Evolutionary conservation across 2,113 vertebrate species (phyloP).

Genomic region (Paramisgurnus dabryanus): DNA sequence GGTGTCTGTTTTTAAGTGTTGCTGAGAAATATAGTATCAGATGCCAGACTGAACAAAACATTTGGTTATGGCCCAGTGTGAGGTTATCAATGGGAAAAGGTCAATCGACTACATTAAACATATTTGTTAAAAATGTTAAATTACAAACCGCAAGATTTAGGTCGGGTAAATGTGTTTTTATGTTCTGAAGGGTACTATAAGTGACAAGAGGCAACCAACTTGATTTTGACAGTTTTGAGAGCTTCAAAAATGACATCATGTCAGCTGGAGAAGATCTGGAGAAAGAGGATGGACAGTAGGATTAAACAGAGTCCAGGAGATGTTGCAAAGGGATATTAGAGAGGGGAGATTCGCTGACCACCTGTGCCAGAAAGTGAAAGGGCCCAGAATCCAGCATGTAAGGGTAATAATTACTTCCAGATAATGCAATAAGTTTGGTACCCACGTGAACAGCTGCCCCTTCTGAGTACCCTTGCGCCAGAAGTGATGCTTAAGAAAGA

Average conservation of each 20-base stretch:
- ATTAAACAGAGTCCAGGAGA: not conserved
- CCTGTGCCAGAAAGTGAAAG: not conserved
- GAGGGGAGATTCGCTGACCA: not conserved
- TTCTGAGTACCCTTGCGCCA: not conserved
- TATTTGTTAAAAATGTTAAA: too few species aligned
- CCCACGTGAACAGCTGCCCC: not conserved
- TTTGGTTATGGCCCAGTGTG: not conserved
- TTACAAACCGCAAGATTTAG: too few species aligned
- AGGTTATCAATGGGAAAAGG: not conserved
- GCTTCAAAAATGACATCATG: not conserved
- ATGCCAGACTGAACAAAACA: not conserved
- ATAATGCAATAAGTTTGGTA: not conserved
- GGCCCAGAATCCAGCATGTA: not conserved
- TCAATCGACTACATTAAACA: not conserved
- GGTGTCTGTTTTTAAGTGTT: not conserved
- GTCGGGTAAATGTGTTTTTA: too few species aligned
- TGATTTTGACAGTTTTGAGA: too few species aligned
- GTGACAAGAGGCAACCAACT: too few species aligned
- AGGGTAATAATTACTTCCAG: slow-evolving; percentile 10
- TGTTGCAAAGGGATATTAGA: slow-evolving; percentile 2
- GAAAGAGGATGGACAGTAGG: not conserved
- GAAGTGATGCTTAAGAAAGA: not conserved
- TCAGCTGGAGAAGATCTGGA: not conserved
- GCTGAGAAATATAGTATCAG: not conserved
- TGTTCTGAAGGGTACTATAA: too few species aligned